Evolutionary conservation across 2,113 vertebrate genomes (phyloP).

Genomic region (Uria lomvia): DNA sequence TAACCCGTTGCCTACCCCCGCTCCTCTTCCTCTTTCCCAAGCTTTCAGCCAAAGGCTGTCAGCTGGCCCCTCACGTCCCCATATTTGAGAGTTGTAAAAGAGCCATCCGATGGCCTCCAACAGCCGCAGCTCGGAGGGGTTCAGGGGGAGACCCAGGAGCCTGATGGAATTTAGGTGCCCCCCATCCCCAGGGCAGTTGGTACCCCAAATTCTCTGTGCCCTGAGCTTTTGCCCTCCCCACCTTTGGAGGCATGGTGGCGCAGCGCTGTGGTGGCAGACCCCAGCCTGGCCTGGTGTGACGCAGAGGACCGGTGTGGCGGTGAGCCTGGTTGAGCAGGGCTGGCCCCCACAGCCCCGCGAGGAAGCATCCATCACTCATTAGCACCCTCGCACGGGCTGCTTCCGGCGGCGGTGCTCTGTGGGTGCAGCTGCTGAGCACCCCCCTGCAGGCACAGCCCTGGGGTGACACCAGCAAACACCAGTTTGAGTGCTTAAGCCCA

Average conservation of each 20-base stretch:
- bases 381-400: fast-evolving
- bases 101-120: fast-evolving
- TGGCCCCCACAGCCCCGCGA: fast-evolving
- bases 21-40: neutral
- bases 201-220: neutral
- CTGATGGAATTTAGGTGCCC: neutral
- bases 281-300: neutral
- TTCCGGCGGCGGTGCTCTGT: fast-evolving
- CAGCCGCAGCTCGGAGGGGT: neutral
- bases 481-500: neutral
- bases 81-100: neutral
- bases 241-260: fast-evolving
- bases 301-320: fast-evolving
- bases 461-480: neutral
- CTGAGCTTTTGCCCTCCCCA: neutral
- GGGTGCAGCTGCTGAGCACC: neutral
- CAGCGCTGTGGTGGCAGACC: neutral
- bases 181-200: fast-evolving
- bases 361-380: neutral
- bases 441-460: fast-evolving
- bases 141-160: fast-evolving
- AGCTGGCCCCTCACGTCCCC: neutral
- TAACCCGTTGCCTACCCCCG: neutral
- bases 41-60: neutral
- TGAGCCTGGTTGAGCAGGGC: fast-evolving